Percentiles rank a stretch among this genome's conserved stretches.
phyloP scores from a whole-genome alignment of 1,140 invertebrate species.

The Pectinophora gossypiella region DNA sequence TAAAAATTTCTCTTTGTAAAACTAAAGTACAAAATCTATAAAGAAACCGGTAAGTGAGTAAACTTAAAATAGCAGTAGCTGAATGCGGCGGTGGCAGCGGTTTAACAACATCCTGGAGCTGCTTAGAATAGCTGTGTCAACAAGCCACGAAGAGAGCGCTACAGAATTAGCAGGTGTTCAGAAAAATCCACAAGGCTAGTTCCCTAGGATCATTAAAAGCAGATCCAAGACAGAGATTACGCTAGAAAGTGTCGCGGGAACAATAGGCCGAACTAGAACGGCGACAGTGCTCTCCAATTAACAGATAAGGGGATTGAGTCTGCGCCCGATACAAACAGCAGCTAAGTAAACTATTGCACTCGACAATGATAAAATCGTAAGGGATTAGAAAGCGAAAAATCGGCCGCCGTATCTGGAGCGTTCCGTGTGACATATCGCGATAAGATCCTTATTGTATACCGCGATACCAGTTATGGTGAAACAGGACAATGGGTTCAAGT shows the following conservation, averaged over 20 bases:
- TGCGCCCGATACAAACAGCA: slow-evolving; percentile 21
- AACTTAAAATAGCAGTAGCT: not conserved
- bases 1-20: too few species aligned
- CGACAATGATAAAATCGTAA: slow-evolving; percentile 20
- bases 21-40: too few species aligned
- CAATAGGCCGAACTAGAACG: slow-evolving; percentile 51
- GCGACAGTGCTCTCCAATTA: slow-evolving; percentile 59
- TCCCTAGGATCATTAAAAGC: slow-evolving; percentile 27
- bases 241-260: slow-evolving; percentile 58
- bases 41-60: too few species aligned
- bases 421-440: not conserved
- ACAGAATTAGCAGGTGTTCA: not conserved
- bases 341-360: slow-evolving; percentile 10
- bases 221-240: slow-evolving; percentile 44
- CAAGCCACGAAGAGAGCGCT: not conserved
- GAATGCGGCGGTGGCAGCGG: not conserved
- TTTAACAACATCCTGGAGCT: not conserved
- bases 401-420: slow-evolving; percentile 10
- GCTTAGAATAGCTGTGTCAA: not conserved
- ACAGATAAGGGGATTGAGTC: slow-evolving; percentile 50
- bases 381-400: slow-evolving; percentile 46
- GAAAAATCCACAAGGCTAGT: not conserved
- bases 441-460: not conserved
- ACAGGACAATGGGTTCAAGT: not conserved
- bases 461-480: not conserved